Evolutionary conservation across 2,888 invertebrate genomes (phyloP).

Genomic region (Trilocha varians): DNA sequence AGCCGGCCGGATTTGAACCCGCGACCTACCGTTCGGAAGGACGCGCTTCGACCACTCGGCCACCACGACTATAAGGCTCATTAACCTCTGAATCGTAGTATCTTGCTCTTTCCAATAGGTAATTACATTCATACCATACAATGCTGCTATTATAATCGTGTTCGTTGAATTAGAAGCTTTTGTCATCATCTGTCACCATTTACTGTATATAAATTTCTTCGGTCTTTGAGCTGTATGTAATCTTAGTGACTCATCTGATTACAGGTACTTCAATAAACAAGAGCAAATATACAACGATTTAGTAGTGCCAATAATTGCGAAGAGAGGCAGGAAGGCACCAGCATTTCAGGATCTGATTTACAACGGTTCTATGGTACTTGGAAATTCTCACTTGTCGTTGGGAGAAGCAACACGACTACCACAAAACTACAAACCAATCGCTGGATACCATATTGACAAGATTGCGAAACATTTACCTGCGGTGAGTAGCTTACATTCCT

Average conservation of each 20-base stretch:
- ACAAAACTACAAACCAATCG: constrained; percentile 15
- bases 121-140: no score
- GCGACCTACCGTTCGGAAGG: no score
- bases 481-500: constrained; percentile 9
- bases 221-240: no score
- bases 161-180: no score
- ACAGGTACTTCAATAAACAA: constrained; percentile 2
- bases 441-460: constrained; percentile 19
- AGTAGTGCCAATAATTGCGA: constrained; percentile 7
- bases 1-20: no score
- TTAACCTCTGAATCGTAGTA: no score
- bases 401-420: constrained; percentile 9
- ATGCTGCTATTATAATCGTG: no score
- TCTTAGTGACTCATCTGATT: background rate
- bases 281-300: constrained; percentile 1
- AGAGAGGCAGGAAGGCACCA: constrained; percentile 11
- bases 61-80: no score
- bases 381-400: constrained; percentile 11
- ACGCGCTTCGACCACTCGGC: no score
- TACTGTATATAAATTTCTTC: no score
- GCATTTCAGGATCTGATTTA: constrained; percentile 11
- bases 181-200: no score
- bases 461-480: constrained; percentile 16
- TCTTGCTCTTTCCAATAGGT: no score
- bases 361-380: constrained; percentile 11